These are phyloP conservation scores for Pelecanoides urinatrix DNA, from an alignment of 2,113 vertebrate genomes.

Conservation along the genomic window DNA sequence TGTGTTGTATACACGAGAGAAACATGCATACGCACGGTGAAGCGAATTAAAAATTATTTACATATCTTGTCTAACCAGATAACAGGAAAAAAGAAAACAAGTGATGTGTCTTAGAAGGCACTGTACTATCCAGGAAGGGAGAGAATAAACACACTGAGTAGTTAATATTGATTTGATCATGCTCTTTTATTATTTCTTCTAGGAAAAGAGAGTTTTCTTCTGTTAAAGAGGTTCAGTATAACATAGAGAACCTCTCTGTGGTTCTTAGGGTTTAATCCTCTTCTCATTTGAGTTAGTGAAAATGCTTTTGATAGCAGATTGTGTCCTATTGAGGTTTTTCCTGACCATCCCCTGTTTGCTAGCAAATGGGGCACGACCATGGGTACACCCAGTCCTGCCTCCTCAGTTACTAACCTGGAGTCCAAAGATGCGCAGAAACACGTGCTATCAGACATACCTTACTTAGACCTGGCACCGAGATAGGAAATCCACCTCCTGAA, in stretches of 20 bases:
- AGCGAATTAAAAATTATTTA: neutral
- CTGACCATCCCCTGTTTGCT: neutral
- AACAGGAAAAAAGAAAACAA: neutral
- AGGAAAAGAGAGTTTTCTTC: neutral
- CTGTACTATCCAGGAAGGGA: neutral
- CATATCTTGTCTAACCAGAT: neutral
- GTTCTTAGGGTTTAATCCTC: neutral
- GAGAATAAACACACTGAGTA: neutral
- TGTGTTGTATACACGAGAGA: neutral
- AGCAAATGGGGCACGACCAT: neutral
- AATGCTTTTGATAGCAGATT: neutral
- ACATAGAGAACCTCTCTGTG: neutral
- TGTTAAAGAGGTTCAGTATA: neutral
- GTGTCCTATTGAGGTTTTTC: neutral
- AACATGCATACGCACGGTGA: neutral
- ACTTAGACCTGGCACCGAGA: neutral
- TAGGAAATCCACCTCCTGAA: neutral
- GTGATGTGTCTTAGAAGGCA: neutral
- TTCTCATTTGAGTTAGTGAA: neutral
- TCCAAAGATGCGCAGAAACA: neutral
- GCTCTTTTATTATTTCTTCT: neutral
- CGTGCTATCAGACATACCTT: fast-evolving
- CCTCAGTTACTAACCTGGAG: neutral
- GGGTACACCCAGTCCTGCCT: neutral
- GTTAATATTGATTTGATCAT: neutral